Evolutionary conservation across 1,140 invertebrate genomes (phyloP), one percentile per base, ranked within the genome.

Genomic region (Drosophila nannoptera): DNA sequence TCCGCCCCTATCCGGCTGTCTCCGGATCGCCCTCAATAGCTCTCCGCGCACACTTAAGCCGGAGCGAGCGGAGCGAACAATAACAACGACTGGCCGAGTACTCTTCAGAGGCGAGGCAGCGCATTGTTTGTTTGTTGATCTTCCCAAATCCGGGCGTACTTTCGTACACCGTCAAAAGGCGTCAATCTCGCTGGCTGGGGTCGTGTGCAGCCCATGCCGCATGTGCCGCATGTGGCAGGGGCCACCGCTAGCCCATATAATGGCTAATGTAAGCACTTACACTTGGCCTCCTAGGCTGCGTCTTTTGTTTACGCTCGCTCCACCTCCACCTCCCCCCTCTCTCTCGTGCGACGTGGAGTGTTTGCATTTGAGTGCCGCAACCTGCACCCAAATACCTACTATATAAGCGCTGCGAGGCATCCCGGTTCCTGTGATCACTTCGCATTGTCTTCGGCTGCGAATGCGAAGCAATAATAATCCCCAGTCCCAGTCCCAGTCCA

Each of bases 181-280:
- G 65, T 81, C 76, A 56, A 69, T 66, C 22, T 22, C 22, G 22
- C 38, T 62, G 35, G 22, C 0, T 6, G 7, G 11, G 14, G 8
- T 16, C n/a, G 49, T 9, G 36, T n/a, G 22, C 22, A 22, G 22
- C 1, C 22, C 3, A 22, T 22, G 40, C 40, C 14, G 40, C 40
- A 43, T 43, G 40, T 43, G 40, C 40, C 9, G 40, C 40, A 43
- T 42, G 40, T 14, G 40, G 40, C 40, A 43, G 40, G 38, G 43
- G 50, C 63, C 38, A 38, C 32, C 52, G 68, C 62, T 70, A 70
- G 62, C 68, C 68, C 22, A 22, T 62, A 71, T 77, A 87, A 87
- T 78, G 70, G 77, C 82, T 78, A 86, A 76, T 78, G 75, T 70
- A 73, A 70, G 81, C 82, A 80, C 71, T 86, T 52, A 55, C 70